Base-by-base conservation (phyloP, 2,888 invertebrate species). In the Hedya salicella region DNA sequence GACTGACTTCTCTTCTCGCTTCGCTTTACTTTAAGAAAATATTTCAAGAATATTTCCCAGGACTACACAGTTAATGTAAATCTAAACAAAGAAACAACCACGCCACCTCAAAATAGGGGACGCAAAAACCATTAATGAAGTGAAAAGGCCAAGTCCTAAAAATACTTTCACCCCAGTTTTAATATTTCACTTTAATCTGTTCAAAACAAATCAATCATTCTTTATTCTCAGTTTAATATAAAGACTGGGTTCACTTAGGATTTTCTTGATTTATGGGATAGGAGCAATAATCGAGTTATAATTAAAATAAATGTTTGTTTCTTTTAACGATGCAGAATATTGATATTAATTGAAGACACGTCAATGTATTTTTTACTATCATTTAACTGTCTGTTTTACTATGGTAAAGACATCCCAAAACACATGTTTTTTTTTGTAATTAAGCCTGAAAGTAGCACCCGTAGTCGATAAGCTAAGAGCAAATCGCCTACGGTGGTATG, bases 261-360 rank as follows among this genome's bases (percentile, higher is more conserved):
- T 59, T 67, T 54, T 49, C 16, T 56, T 65, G 64, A 54, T 68
- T 65, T 72, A 69, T 67, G 70, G 50, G 68, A 69, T 65, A 54
- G 30, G 13, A 30, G 71, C 36, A 72, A 75, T 77, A 79, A 79
- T 77, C 71, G 71, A 49, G 49, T 66, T 73, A 71, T 76, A 77
- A 79, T 79, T 75, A 71, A 71, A 76, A 79, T 76, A 72, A 75
- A 79, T 78, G 72, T 69, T 72, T 67, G 72, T 72, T 63, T 67
- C 69, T 54, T 69, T 63, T 62, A 13, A 56, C 52, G 21, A 19
- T 54, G 30, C 30, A 50, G 39, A 59, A 39, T 52, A 65, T 52
- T 39, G 46, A 46, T 46, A 65, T 65, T 60, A 65, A 65, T 65
- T 60, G 52, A 32, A 19, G 25, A 49, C 36, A 36, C 9, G 42